phyloP scores from a whole-genome alignment of 2,113 vertebrate species.

The Apistogramma diplotaenia region DNA sequence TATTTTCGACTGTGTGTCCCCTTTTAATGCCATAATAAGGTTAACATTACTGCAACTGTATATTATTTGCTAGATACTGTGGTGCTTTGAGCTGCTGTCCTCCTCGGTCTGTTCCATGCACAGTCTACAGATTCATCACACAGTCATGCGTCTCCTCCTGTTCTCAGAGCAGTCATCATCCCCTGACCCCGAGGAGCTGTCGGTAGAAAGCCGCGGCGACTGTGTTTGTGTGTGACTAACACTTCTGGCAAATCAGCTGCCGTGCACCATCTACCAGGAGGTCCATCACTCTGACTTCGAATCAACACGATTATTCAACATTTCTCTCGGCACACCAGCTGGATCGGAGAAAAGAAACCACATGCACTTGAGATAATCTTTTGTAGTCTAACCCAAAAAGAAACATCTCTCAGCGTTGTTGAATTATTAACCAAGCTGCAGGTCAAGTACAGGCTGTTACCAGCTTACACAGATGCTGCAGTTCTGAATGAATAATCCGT shows the following conservation, averaged over 20 bases:
- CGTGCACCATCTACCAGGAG: not conserved
- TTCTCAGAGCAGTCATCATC: constrained; percentile 3
- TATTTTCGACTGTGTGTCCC: too few relatives aligned
- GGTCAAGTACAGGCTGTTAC: not conserved
- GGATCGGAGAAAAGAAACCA: not conserved
- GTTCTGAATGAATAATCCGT: not conserved
- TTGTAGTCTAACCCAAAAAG: not conserved
- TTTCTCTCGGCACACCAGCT: not conserved
- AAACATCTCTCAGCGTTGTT: not conserved
- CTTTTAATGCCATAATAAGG: too few relatives aligned
- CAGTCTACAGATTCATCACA: not conserved
- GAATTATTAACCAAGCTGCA: not conserved
- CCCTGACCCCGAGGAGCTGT: not conserved
- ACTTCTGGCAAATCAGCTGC: not conserved
- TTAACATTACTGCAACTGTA: not conserved
- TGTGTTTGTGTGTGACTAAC: constrained; percentile 24
- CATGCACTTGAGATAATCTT: not conserved
- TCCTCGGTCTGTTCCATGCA: not conserved
- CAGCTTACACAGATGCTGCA: not conserved
- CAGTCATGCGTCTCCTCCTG: not conserved
- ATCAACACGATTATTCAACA: not conserved
- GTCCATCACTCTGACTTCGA: not conserved
- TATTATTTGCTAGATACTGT: not conserved
- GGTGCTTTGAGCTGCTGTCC: not conserved
- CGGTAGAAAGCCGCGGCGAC: not conserved